Conservation (phyloP, 2,888 invertebrate genomes). For the Hemistola chrysoprasaria region DNA sequence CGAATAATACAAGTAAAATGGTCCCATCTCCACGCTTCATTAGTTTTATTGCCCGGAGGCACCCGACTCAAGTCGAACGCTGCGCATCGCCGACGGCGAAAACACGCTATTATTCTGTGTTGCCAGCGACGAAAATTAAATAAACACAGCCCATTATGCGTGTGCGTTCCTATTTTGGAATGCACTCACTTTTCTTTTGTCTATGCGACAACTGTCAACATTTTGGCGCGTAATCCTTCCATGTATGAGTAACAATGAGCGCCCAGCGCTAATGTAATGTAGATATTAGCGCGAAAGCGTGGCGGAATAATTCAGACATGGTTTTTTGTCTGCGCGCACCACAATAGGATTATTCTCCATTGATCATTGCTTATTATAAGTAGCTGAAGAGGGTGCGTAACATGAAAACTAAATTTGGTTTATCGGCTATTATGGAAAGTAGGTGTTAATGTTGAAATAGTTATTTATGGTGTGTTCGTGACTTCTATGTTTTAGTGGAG, state of each 20-base stretch:
- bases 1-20: conserved; percentile 83
- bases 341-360: conserved; percentile 82
- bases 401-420: conserved; percentile 83
- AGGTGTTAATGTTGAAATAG: conserved; percentile 77
- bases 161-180: conserved; percentile 56
- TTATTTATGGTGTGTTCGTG: conserved; percentile 76
- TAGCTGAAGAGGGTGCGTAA: conserved; percentile 74
- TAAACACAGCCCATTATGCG: conserved; percentile 75
- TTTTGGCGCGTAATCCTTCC: conserved; percentile 74
- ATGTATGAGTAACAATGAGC: conserved; percentile 59
- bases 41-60: conserved; percentile 81
- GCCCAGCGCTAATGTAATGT: conserved; percentile 70
- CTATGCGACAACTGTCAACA: conserved; percentile 74
- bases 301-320: conserved; percentile 78
- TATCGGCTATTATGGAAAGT: conserved; percentile 82
- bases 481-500: conserved; percentile 61
- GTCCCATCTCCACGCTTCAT: conserved; percentile 82
- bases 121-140: conserved; percentile 78
- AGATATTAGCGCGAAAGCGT: conserved; percentile 78
- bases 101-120: conserved; percentile 75
- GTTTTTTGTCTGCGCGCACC: conserved; percentile 74
- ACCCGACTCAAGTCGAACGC: conserved; percentile 64
- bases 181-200: conserved; percentile 66
- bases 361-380: conserved; percentile 82
- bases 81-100: conserved; percentile 58